A percentile compares a stretch with the other conserved stretches of the same genome.
These are phyloP conservation scores for Drosophila infuscata DNA, from an alignment of 2,888 invertebrate genomes.

Conservation along the genomic window DNA sequence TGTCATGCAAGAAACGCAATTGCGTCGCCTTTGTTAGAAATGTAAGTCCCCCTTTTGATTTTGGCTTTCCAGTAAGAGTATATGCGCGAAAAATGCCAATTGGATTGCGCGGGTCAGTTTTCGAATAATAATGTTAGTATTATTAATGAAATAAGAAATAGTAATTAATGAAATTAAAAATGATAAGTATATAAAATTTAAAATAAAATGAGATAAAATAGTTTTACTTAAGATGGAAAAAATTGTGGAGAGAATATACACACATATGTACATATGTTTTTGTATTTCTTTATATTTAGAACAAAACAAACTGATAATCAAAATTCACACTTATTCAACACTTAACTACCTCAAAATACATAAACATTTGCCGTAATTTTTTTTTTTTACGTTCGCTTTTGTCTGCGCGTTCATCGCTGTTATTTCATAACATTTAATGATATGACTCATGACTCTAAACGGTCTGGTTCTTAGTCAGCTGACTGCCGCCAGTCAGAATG, in stretches of 20 bases:
- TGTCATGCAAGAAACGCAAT: slow-evolving; percentile 14
- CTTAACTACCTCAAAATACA: neutral
- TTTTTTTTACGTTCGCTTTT: neutral
- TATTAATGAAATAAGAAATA: neutral
- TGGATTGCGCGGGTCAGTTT: neutral
- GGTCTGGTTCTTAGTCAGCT: neutral
- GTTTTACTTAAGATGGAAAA: neutral
- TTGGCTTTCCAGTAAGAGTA: neutral
- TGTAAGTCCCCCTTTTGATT: slow-evolving; percentile 36
- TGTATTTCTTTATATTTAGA: neutral
- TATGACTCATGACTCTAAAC: slow-evolving; percentile 29
- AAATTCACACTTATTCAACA: neutral
- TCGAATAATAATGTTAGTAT: neutral
- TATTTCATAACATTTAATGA: slow-evolving; percentile 47
- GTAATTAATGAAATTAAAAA: neutral
- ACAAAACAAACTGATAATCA: neutral
- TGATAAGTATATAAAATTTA: neutral
- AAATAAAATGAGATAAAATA: neutral
- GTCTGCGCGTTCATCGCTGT: slow-evolving; percentile 30
- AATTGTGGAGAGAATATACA: neutral
- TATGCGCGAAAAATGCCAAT: neutral
- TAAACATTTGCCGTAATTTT: neutral
- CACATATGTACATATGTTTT: neutral
- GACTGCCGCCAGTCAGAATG: slow-evolving; percentile 12
- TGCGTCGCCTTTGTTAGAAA: slow-evolving; percentile 2